phyloP scores from a whole-genome alignment of 2,113 vertebrate genomes.

The Progne subis region DNA sequence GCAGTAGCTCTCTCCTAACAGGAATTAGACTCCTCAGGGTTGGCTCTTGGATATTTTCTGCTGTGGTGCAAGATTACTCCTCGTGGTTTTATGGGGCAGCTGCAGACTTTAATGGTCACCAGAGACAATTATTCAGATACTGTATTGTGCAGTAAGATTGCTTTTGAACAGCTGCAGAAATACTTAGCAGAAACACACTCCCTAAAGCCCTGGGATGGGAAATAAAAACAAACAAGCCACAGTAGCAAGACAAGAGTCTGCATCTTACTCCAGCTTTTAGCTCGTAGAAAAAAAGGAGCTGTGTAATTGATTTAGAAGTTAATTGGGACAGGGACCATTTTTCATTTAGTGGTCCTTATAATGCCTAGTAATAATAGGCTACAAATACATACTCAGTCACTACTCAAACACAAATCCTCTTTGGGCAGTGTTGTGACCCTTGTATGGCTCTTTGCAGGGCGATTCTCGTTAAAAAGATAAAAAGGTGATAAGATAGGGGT shows the following conservation, averaged over 20 bases:
- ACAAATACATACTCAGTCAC: neutral
- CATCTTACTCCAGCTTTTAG: neutral
- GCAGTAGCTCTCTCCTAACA: neutral
- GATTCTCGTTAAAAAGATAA: conserved; percentile 28
- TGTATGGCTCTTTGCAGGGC: neutral
- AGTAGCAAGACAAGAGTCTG: neutral
- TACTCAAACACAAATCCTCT: neutral
- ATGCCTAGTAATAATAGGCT: neutral
- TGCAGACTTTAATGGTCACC: conserved; percentile 53
- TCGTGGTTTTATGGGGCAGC: conserved; percentile 48
- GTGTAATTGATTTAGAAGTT: conserved; percentile 7
- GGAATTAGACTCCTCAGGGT: conserved; percentile 1
- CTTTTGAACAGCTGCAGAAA: conserved; percentile 46
- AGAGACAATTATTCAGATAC: conserved; percentile 65
- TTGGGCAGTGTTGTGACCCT: neutral
- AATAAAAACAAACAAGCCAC: conserved; percentile 44
- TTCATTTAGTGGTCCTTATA: neutral
- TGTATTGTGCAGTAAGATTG: conserved; percentile 32
- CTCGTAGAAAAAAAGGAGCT: neutral
- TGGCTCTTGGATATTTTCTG: conserved; percentile 55
- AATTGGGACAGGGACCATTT: neutral
- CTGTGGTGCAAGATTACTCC: conserved; percentile 35
- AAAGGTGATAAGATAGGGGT: neutral
- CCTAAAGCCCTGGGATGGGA: neutral
- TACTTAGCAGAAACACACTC: conserved; percentile 11